Evolutionary conservation across 2,888 invertebrate genomes (phyloP), one percentile per base, ranked within the genome.

Genomic region (Rhagium mordax): DNA sequence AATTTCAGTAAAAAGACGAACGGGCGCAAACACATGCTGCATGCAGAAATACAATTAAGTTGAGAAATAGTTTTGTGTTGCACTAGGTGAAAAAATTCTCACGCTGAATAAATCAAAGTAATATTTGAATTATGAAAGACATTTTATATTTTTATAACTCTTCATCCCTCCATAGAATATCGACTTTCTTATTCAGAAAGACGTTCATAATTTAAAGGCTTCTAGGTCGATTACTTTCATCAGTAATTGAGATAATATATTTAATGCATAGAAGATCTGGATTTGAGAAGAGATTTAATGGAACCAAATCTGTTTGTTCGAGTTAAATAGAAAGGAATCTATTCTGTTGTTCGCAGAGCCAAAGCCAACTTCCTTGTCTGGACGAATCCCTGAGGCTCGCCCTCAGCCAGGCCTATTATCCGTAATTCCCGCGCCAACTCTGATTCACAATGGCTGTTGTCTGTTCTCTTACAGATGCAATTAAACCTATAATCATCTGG

Each of bases 381-480:
- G 79, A 76, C 73, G 78, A 81, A 78, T 81, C 81, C 84, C 82
- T 72, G 59, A 80, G 79, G 78, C 79, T 78, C 76, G 77, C 79
- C 79, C 76, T 79, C 79, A 74, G 77, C 77, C 76, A 78, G 81
- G 81, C 81, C 82, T 81, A 84, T 84, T 83, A 84, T 82, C 82
- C 76, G 75, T 82, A 83, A 84, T 83, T 83, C 83, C 82, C 81
- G 77, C 78, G 76, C 81, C 80, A 82, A 82, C 82, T 84, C 81
- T 77, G 81, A 83, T 81, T 83, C 82, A 84, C 83, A 83, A 83
- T 83, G 82, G 79, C 81, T 78, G 82, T 81, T 84, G 83, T 84
- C 82, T 84, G 79, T 78, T 76, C 76, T 77, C 81, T 82, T 81
- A 77, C 78, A 81, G 82, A 82, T 81, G 83, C 82, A 84, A 84